Conservation (phyloP, 1,140 invertebrate species). For the Littorina saxatilis region DNA sequence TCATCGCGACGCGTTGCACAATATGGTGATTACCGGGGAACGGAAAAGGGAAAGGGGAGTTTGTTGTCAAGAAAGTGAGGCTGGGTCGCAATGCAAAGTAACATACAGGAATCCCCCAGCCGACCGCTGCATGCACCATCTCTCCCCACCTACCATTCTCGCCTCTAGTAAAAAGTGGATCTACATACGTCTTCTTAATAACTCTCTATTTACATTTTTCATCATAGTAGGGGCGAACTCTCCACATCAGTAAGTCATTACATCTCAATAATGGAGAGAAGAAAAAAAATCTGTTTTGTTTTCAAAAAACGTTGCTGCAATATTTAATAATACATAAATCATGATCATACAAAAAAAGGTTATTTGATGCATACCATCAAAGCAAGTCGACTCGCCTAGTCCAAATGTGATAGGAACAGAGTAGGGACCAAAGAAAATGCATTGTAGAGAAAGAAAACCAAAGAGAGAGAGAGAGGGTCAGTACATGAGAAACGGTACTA, state of each 20-base stretch:
- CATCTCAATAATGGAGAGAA: conserved; percentile 11
- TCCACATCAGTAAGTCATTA: neutral
- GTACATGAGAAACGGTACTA: too few species aligned
- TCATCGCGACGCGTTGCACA: neutral
- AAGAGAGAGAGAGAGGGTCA: neutral
- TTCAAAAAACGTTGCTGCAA: conserved; percentile 1
- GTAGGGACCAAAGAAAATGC: too few species aligned
- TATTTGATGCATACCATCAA: too few species aligned
- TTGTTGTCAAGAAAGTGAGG: neutral
- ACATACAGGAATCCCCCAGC: neutral
- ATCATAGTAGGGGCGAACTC: neutral
- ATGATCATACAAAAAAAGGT: conserved; percentile 3
- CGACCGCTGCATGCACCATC: too few species aligned
- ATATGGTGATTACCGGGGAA: neutral
- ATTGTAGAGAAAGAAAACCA: neutral
- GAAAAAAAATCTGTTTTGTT: too few species aligned
- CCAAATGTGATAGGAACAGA: too few species aligned
- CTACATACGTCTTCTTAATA: neutral
- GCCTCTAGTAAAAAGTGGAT: too few species aligned
- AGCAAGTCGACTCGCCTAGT: too few species aligned
- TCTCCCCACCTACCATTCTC: too few species aligned
- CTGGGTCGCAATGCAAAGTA: conserved; percentile 24
- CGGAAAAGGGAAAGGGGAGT: neutral
- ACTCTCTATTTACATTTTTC: conserved; percentile 3
- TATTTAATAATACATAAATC: conserved; percentile 3